Conservation (phyloP, 2,888 invertebrate species). For the Omphaloscelis lunosa region DNA sequence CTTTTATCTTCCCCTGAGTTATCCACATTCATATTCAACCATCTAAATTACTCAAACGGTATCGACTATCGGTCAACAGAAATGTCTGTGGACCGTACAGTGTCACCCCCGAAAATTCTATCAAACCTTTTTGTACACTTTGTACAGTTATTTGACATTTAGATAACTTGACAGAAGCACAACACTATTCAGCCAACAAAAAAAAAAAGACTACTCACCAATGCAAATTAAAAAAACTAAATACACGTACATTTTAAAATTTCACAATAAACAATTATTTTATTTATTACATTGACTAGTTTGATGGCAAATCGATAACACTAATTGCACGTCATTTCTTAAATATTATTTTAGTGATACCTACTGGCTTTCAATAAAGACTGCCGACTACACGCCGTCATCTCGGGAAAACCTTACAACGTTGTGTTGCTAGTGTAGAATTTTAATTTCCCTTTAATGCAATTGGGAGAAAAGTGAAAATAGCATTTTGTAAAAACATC, state of each 20-base stretch:
- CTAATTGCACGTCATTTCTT: conserved; percentile 35
- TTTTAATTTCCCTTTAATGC: background rate
- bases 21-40: background rate
- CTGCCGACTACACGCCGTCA: background rate
- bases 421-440: conserved; percentile 29
- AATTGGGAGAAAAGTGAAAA: no score
- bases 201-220: conserved; percentile 46
- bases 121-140: background rate
- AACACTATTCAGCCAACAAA: background rate
- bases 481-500: background rate
- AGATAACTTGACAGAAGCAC: background rate
- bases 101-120: background rate
- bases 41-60: background rate
- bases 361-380: conserved; percentile 31
- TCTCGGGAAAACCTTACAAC: conserved; percentile 44
- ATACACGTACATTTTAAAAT: conserved; percentile 50
- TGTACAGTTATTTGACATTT: conserved; percentile 23
- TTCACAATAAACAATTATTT: conserved; percentile 11
- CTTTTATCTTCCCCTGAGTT: background rate
- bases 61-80: background rate
- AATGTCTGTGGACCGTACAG: background rate
- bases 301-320: conserved; percentile 13
- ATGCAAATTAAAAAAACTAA: conserved; percentile 26
- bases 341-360: conserved; percentile 9
- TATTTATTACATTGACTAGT: conserved; percentile 39